Evolutionary conservation across 2,113 vertebrate genomes (phyloP).

Genomic region (Stictonetta naevosa): DNA sequence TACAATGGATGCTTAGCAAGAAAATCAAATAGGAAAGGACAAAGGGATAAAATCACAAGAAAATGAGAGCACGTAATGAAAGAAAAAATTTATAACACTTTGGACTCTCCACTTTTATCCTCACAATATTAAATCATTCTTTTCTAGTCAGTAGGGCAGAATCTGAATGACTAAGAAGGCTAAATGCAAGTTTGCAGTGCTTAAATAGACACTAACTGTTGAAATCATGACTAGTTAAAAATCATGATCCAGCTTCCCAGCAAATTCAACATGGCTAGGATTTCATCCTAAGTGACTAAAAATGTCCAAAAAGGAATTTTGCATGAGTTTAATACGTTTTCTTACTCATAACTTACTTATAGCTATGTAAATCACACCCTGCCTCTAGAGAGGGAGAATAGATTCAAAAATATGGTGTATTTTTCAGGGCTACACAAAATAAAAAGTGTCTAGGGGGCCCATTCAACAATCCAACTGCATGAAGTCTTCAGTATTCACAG

Average conservation of each 20-base stretch:
- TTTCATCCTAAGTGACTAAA: neutral
- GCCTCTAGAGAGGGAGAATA: neutral
- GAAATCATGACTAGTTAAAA: neutral
- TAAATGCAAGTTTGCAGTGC: slow-evolving; percentile 34
- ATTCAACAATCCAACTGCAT: neutral
- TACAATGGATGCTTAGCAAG: slow-evolving; percentile 40
- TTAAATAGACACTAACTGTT: neutral
- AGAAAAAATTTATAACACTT: neutral
- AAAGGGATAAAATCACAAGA: neutral
- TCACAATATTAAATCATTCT: slow-evolving; percentile 29
- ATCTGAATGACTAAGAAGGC: neutral
- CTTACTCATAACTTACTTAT: neutral
- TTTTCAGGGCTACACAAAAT: neutral
- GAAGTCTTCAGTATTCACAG: neutral
- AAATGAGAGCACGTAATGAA: slow-evolving; percentile 1
- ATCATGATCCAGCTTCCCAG: neutral
- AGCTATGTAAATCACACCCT: neutral
- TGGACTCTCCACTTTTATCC: neutral
- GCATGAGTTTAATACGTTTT: neutral
- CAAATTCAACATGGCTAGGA: neutral
- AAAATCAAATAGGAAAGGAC: slow-evolving; percentile 60
- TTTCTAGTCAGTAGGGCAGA: neutral
- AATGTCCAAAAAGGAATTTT: slow-evolving; percentile 2
- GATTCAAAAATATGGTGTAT: neutral
- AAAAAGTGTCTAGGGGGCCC: neutral